Base-by-base conservation (phyloP, 2,797 vertebrate species). In the Tarsius wallacei region DNA sequence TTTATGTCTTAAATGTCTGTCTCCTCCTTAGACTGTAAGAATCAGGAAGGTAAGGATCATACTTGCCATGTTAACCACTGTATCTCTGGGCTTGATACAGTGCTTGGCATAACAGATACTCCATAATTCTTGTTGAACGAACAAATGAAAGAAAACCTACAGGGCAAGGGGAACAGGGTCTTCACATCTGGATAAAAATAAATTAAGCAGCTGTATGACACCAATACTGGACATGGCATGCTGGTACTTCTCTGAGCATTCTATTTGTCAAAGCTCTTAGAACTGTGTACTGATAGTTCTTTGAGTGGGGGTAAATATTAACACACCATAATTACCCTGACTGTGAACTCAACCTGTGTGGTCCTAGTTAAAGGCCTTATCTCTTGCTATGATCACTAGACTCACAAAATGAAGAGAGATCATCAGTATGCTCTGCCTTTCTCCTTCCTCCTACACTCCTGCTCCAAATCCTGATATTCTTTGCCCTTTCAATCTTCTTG, bases 301-400 rank as follows among this genome's bases (percentile, higher is more conserved):
- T 28, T 85, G 91, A 93, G 63, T 70, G 51, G 55, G 73, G 26
- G 70, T 89, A 94, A 95, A 84, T 64, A 90, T 81, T 63, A 90
- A 84, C 80, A 89, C 17, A 53, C 36, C 10, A 24, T 74, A 68
- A 95, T 71, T 22, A 74, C 10, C 31, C 55, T 33, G 70, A 71
- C 64, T 85, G 57, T 87, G 74, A 93, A 59, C 70, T 93, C 53
- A 36, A 24, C 55, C 51, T 91, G 47, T 1, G 1, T 49, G 31
- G 31, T 22, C 33, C 49, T 47, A 36, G 24, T 14, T 64, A 76
- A 91, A 95, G 47, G 47, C 7, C 51, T 90, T 83, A 83, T 91
- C 89, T 90, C 87, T 86, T 51, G n/a, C 84, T 78, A 5, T 14
- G 84, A 78, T 86, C 91, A 74, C 36, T 49, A 73, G 77, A 70